These are phyloP conservation scores for Rallus limicola DNA, from an alignment of 2,113 vertebrate species.

Conservation along the genomic window DNA sequence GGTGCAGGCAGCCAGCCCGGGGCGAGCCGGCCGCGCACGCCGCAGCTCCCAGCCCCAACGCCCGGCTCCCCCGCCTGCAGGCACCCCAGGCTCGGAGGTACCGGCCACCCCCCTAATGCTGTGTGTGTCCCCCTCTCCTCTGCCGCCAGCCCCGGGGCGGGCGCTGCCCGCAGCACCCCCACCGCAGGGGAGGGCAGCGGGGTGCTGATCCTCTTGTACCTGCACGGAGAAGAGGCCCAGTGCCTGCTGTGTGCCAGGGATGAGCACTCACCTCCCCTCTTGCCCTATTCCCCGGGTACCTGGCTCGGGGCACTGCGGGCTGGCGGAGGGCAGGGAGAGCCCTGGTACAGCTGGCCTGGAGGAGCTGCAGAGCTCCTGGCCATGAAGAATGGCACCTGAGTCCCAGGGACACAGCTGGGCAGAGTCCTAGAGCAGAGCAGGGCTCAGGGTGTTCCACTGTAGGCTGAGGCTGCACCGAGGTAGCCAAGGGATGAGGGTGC, in stretches of 20 bases:
- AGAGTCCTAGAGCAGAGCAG: background rate
- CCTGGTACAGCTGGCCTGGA: background rate
- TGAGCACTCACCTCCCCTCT: background rate
- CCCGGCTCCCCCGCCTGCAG: too few relatives aligned
- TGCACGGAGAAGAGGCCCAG: background rate
- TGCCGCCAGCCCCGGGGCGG: fast-evolving
- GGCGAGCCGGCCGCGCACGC: background rate
- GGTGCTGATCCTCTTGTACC: fast-evolving
- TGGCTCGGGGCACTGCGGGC: fast-evolving
- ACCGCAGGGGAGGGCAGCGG: fast-evolving
- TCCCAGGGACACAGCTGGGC: background rate
- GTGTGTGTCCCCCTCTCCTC: too few relatives aligned
- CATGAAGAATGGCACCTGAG: background rate
- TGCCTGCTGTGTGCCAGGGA: fast-evolving
- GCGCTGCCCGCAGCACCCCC: background rate
- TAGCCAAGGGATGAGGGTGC: background rate
- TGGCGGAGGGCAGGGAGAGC: background rate
- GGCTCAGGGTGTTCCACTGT: background rate
- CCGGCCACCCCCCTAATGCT: fast-evolving
- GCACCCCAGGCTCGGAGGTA: fast-evolving
- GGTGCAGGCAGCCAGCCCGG: background rate
- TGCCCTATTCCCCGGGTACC: fast-evolving
- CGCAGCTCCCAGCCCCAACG: background rate
- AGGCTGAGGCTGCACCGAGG: fast-evolving
- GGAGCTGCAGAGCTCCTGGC: background rate